A percentile compares a stretch with the other conserved stretches of the same genome.
These are phyloP conservation scores for Marisa cornuarietis DNA, from an alignment of 1,140 invertebrate genomes.

Conservation along the genomic window DNA sequence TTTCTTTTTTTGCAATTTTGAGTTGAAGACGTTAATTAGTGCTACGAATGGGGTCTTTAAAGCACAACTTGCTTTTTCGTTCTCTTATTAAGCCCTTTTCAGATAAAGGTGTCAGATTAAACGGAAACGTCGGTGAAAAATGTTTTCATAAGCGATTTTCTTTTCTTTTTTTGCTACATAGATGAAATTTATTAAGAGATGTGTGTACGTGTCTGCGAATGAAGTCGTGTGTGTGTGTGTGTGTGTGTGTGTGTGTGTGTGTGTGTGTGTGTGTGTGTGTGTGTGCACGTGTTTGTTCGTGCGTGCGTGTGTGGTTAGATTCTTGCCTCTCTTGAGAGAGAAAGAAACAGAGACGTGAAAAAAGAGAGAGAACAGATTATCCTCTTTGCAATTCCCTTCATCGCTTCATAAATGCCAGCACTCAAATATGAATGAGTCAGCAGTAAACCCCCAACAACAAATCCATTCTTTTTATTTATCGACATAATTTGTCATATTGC, in stretches of 20 bases:
- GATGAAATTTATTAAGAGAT: not conserved
- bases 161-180: not conserved
- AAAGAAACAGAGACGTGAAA: not conserved
- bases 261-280: slow-evolving; percentile 5
- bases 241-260: not conserved
- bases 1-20: no score
- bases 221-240: slow-evolving; percentile 15
- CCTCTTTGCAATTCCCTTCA: no score
- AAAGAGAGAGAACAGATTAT: not conserved
- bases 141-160: not conserved
- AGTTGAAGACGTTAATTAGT: not conserved
- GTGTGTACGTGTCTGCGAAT: slow-evolving; percentile 13
- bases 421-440: no score
- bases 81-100: not conserved
- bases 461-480: no score
- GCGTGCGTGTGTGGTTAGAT: not conserved
- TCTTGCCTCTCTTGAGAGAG: not conserved
- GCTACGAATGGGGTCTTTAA: not conserved
- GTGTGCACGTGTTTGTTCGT: not conserved
- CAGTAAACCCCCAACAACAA: no score
- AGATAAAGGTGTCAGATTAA: not conserved
- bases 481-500: no score
- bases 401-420: no score
- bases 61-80: not conserved
- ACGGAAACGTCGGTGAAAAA: not conserved